Percentiles rank a stretch among this genome's conserved stretches.
phyloP scores from a whole-genome alignment of 2,797 vertebrate species.

The Notamacropus eugenii region DNA sequence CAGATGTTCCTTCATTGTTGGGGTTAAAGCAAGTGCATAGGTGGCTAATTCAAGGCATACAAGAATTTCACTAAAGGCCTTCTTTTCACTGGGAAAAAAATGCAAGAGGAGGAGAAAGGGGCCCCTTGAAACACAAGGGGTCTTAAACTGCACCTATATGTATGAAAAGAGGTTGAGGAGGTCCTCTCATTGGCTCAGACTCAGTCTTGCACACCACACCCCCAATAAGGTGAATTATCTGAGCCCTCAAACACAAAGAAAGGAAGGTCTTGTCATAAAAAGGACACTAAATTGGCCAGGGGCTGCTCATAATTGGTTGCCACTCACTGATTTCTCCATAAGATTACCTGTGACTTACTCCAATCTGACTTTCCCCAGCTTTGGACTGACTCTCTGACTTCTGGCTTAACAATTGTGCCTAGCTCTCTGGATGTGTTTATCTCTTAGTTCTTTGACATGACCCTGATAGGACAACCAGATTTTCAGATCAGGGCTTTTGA shows the following conservation, averaged over 20 bases:
- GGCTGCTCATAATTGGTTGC: not conserved
- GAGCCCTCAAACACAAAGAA: not conserved
- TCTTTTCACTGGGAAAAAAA: not conserved
- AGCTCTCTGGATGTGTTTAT: not conserved
- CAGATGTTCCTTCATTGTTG: not conserved
- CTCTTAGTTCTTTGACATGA: not conserved
- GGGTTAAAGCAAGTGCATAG: not conserved
- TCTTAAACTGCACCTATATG: not conserved
- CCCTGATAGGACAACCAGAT: not conserved
- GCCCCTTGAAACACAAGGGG: not conserved
- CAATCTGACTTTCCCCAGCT: not conserved
- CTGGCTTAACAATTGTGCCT: not conserved
- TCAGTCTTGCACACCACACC: not conserved
- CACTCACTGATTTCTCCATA: not conserved
- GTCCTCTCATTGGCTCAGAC: not conserved
- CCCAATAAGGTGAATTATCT: not conserved
- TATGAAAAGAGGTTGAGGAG: not conserved
- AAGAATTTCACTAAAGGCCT: not conserved
- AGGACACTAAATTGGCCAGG: not conserved
- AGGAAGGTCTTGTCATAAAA: not conserved
- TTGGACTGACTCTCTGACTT: not conserved
- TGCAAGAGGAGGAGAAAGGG: not conserved
- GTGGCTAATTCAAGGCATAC: not conserved
- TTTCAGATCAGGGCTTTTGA: not conserved
- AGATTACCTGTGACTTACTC: not conserved